Base-by-base conservation (phyloP, 2,888 invertebrate species). In the Gisinianus flammeolus region DNA sequence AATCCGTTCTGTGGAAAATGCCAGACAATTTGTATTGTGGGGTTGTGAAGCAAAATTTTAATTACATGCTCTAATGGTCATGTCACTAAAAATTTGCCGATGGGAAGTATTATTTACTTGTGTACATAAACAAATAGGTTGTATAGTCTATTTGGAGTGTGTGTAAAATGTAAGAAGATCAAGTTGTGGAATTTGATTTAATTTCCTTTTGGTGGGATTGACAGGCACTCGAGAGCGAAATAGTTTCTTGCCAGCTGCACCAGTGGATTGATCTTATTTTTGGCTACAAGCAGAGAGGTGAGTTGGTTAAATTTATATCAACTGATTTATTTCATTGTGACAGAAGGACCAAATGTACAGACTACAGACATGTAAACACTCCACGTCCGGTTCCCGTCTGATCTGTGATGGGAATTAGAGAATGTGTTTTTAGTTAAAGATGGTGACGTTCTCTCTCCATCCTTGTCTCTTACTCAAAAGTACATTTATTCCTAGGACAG, bases 211-310 rank as follows among this genome's bases (percentile, higher is more conserved):
- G 33, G 67, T 67, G 67, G n/a, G 16, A 19, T 67, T 85, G 85
- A 35, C 87, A 92, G 92, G 98, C 98, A 1, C 90, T 99, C 76
- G 99, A 99, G 88, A 98, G 98, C 0, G 99, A 99, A 89, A 97
- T 99, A 87, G 99, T 99, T 24, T 98, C 98, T 80, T 99, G 99
- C 87, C 99, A 99, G 88, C 91, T 99, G 83, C 98, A 99, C 87
- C 98, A 99, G 88, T 99, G 99, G 99, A 98, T 99, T 85, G 99
- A 99, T 88, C 91, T 99, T 83, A 97, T 99, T 86, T 99, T 99
- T 87, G 99, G 99, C 82, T 99, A 99, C 88, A 99, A 99, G 87
- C 99, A 99, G 87, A 91, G 96, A 90, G 99, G 94, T 91, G 87
- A 86, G 83, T 82, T 33, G 26, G 31, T 66, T 78, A 54, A 75